Evolutionary conservation across 2,797 vertebrate species (phyloP).

Genomic region (Danio tinwini): DNA sequence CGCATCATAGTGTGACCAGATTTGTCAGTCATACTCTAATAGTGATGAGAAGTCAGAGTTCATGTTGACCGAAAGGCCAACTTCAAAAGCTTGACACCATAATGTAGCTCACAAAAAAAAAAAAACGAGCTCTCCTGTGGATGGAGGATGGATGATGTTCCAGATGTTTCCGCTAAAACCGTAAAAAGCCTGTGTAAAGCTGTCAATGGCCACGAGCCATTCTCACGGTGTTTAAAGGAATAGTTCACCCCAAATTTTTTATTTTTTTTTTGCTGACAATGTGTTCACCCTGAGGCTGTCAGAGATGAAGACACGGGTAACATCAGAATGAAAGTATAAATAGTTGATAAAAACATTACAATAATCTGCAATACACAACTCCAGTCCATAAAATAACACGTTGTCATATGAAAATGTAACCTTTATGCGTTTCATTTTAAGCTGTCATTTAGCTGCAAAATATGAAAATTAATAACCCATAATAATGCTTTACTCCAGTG

Average conservation of each 20-base stretch:
- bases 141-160: neutral
- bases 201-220: conserved; percentile 16
- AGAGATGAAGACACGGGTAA: neutral
- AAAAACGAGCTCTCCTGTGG: neutral
- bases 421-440: neutral
- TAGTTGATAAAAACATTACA: too few species aligned
- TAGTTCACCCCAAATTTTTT: neutral
- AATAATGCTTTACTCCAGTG: neutral
- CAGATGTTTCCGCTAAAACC: conserved; percentile 27
- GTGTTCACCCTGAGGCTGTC: neutral
- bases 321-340: neutral
- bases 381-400: too few species aligned
- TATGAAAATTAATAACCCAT: too few species aligned
- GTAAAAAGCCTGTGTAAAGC: conserved; percentile 9
- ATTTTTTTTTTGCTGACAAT: neutral
- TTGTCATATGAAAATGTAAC: neutral
- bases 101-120: conserved; percentile 16
- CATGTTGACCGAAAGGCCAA: conserved; percentile 14
- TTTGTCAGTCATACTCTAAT: neutral
- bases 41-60: conserved; percentile 21
- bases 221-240: conserved; percentile 23
- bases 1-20: conserved; percentile 10
- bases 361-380: too few species aligned
- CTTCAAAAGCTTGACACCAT: conserved; percentile 19
- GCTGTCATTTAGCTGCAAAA: neutral